Conservation (phyloP, 2,113 vertebrate species). For the Pygoscelis adeliae region DNA sequence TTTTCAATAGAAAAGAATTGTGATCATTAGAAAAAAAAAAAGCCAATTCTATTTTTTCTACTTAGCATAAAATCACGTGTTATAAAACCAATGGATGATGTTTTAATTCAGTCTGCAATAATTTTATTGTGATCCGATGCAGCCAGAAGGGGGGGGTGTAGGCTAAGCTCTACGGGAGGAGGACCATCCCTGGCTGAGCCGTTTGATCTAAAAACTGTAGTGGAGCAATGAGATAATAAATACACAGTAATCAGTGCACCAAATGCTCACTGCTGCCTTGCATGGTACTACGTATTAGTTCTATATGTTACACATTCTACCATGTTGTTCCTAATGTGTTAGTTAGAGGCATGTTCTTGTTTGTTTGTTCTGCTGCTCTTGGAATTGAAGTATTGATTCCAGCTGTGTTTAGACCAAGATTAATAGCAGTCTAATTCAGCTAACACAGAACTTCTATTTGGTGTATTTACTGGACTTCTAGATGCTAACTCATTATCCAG, state of each 20-base stretch:
- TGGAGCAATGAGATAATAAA: background rate
- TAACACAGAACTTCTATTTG: background rate
- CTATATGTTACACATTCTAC: background rate
- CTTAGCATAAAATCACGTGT: background rate
- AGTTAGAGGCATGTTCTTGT: background rate
- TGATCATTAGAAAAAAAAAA: background rate
- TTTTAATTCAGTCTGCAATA: background rate
- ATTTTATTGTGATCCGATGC: background rate
- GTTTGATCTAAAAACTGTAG: background rate
- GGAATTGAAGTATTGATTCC: background rate
- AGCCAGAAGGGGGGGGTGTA: slow-evolving; percentile 70
- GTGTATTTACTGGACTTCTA: background rate
- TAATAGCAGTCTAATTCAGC: background rate
- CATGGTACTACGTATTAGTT: rapidly evolving
- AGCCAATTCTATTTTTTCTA: background rate
- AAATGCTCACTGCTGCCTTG: background rate
- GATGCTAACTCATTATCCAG: background rate
- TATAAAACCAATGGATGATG: background rate
- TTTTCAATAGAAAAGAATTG: background rate
- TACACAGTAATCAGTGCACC: background rate
- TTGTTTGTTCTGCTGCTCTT: background rate
- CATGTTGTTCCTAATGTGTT: background rate
- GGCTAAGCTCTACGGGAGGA: slow-evolving; percentile 12
- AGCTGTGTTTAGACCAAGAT: background rate
- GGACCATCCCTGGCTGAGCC: background rate